A percentile compares a stretch with the other conserved stretches of the same genome.
These are phyloP conservation scores for Athalia rosae DNA, from an alignment of 2,888 invertebrate genomes.

Conservation along the genomic window DNA sequence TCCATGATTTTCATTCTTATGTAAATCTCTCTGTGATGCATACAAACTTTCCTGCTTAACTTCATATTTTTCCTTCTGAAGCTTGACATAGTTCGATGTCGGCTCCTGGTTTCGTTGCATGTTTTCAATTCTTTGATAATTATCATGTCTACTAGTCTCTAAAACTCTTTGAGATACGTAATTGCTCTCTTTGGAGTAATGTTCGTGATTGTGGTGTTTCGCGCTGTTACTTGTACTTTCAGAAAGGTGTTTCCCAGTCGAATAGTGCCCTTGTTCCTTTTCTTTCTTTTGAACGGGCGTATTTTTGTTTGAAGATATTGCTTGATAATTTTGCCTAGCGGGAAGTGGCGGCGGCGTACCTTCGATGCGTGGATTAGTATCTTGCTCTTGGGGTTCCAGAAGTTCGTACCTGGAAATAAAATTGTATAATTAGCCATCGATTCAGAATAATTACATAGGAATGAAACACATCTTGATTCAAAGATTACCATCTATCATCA, in stretches of 20 bases:
- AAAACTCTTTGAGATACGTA: constrained; percentile 67
- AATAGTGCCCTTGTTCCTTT: constrained; percentile 63
- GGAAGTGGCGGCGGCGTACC: constrained; percentile 77
- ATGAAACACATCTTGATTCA: background rate
- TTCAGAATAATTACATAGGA: too few species aligned
- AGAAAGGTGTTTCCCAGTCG: constrained; percentile 54
- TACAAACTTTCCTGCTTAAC: constrained; percentile 67
- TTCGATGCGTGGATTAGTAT: constrained; percentile 65
- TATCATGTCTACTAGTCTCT: constrained; percentile 66
- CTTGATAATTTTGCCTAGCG: constrained; percentile 70
- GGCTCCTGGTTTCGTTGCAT: constrained; percentile 64
- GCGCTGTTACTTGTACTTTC: constrained; percentile 54
- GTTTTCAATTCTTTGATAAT: constrained; percentile 71
- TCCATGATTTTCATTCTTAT: constrained; percentile 53
- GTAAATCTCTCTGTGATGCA: constrained; percentile 61
- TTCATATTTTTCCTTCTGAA: constrained; percentile 70
- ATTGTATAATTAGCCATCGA: background rate
- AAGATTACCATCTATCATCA: constrained; percentile 79
- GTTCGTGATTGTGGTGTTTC: constrained; percentile 65
- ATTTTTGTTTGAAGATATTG: constrained; percentile 59
- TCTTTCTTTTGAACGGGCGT: constrained; percentile 63
- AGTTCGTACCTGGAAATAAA: constrained; percentile 73
- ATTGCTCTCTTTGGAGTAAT: constrained; percentile 66
- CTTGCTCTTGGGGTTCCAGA: constrained; percentile 73
- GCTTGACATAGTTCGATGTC: constrained; percentile 64